Evolutionary conservation across 2,113 vertebrate species (phyloP), one percentile per base, ranked within the genome.

Genomic region (Chloroceryle aenea): DNA sequence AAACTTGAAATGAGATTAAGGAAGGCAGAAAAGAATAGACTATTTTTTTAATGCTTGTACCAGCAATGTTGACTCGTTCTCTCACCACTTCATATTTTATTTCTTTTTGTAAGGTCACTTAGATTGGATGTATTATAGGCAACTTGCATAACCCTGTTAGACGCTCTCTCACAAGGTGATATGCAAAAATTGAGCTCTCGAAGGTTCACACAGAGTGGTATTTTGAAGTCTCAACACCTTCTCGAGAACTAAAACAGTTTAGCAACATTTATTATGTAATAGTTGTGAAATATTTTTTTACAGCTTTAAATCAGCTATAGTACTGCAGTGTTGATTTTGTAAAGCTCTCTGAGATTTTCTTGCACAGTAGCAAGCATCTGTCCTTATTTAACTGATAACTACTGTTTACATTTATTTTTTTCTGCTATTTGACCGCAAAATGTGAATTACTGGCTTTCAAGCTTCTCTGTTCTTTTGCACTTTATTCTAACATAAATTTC

Each of bases 1-100:
- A 95, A 78, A 75, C 53, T 89, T 87, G 52, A 97, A 89, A 84
- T 63, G 23, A 84, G 71, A 93, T 89, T 72, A 92, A 50, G 62
- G 78, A 45, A 90, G 34, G 62, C 0, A 1, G 61, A 30, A 85
- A 92, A 78, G 29, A 89, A 68, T n/a, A 89, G 55, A 66, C 48
- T 52, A 55, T 76, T 89, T 89, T 91, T 89, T 72, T 68, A 93
- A 36, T 87, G 13, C 61, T 84, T 72, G 50, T 75, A 87, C 26
- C 47, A 75, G 36, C 30, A 78, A 66, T 61, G 73, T 81, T 94
- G 76, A 89, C 62, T 86, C 68, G 81, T 95, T 93, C 69, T 91
- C 69, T 95, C 71, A 34, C n/a, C 72, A 81, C 86, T 89, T 94
- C 26, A 22, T 90, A 55, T 84, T 93, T 95, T 81, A 50, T 78